Percentiles rank a stretch among this genome's conserved stretches.
phyloP scores from a whole-genome alignment of 2,797 vertebrate species.

The Lerista edwardsae region DNA sequence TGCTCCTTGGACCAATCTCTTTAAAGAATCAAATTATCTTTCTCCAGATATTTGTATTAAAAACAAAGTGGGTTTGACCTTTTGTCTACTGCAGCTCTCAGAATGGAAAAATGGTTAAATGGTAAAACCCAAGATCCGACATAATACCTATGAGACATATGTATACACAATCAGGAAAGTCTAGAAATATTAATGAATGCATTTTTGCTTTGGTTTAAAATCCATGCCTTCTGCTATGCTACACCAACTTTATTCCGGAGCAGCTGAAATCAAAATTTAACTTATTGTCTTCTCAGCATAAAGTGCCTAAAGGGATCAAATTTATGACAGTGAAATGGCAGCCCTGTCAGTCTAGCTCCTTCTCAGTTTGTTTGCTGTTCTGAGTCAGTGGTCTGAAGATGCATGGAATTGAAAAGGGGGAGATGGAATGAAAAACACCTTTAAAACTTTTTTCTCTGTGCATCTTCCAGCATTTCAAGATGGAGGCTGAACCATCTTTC shows the following conservation, averaged over 20 bases:
- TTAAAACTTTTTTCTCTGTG: slow-evolving; percentile 49
- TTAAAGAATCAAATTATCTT: not conserved
- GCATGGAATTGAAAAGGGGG: slow-evolving; percentile 48
- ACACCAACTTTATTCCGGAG: slow-evolving; percentile 32
- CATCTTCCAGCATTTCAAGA: slow-evolving; percentile 27
- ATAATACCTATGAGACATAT: not conserved
- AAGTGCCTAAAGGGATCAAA: slow-evolving; percentile 62
- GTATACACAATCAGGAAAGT: slow-evolving; percentile 6
- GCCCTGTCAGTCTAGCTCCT: slow-evolving; percentile 63
- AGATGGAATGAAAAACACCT: slow-evolving; percentile 45
- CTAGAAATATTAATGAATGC: slow-evolving; percentile 38
- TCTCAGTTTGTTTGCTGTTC: slow-evolving; percentile 65
- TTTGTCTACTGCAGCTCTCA: not conserved
- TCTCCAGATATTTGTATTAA: not conserved
- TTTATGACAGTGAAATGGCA: slow-evolving; percentile 58
- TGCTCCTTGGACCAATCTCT: too few relatives aligned
- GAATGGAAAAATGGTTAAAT: not conserved
- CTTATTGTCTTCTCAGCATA: slow-evolving; percentile 54
- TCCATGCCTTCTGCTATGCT: slow-evolving; percentile 19
- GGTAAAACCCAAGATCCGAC: not conserved
- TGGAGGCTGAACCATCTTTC: slow-evolving; percentile 22
- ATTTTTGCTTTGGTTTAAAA: slow-evolving; percentile 44
- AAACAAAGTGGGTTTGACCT: not conserved
- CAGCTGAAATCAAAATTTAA: slow-evolving; percentile 45
- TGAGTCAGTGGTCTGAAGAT: slow-evolving; percentile 66